phyloP scores from a whole-genome alignment of 2,113 vertebrate genomes.

The Oryzias woworae region DNA sequence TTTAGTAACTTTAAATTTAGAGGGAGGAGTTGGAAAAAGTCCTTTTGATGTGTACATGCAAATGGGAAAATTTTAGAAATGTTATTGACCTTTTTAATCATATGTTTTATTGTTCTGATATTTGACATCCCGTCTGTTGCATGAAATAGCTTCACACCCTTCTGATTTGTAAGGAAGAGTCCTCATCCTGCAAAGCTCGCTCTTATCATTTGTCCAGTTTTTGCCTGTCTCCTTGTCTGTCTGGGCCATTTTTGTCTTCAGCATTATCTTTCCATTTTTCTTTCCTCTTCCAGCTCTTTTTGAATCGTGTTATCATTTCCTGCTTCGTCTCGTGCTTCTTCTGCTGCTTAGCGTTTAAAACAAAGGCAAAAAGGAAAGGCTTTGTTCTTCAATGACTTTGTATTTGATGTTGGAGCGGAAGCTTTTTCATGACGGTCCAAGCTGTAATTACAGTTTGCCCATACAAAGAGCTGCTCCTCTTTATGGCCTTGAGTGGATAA shows the following conservation, averaged over 20 bases:
- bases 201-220: slow-evolving; percentile 64
- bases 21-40: slow-evolving; percentile 21
- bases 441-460: slow-evolving; percentile 60
- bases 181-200: slow-evolving; percentile 34
- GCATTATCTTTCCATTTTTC: slow-evolving; percentile 39
- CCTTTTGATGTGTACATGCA: not conserved
- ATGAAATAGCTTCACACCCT: slow-evolving; percentile 11
- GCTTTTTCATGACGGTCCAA: slow-evolving; percentile 60
- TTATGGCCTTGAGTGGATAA: slow-evolving; percentile 54
- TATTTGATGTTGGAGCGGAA: slow-evolving; percentile 67
- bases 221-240: slow-evolving; percentile 41
- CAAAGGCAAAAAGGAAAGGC: slow-evolving; percentile 58
- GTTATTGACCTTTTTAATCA: no score
- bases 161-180: slow-evolving; percentile 4
- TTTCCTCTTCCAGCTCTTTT: slow-evolving; percentile 20
- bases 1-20: slow-evolving; percentile 43
- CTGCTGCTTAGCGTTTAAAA: slow-evolving; percentile 54
- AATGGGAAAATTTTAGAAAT: no score
- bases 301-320: slow-evolving; percentile 59
- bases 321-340: slow-evolving; percentile 22
- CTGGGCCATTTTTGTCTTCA: slow-evolving; percentile 35
- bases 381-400: slow-evolving; percentile 58
- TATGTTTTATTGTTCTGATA: slow-evolving; percentile 13
- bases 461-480: slow-evolving; percentile 52
- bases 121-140: slow-evolving; percentile 18